Evolutionary conservation across 2,888 invertebrate species (phyloP).

Genomic region (Eugnorisma glareosa): DNA sequence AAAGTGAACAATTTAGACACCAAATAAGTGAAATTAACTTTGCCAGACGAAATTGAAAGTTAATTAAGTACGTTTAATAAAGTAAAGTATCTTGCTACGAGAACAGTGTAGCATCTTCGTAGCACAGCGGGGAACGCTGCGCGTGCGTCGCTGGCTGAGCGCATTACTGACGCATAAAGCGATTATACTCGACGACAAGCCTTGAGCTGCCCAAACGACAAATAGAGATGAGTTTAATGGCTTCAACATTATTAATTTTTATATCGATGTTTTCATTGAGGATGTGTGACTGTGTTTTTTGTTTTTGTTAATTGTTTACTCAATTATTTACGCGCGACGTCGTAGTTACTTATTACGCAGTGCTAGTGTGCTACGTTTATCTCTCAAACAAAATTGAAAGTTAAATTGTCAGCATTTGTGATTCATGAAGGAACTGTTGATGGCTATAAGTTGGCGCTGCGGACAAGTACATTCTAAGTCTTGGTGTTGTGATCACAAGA

Average conservation of each 20-base stretch:
- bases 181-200: slow-evolving; percentile 43
- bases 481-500: too few species aligned
- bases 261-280: slow-evolving; percentile 56
- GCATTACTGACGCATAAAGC: slow-evolving; percentile 45
- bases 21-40: slow-evolving; percentile 10
- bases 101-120: slow-evolving; percentile 30
- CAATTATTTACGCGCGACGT: not conserved
- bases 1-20: not conserved
- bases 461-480: too few species aligned
- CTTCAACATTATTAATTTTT: slow-evolving; percentile 45
- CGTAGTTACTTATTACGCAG: not conserved
- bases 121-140: slow-evolving; percentile 53
- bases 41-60: slow-evolving; percentile 21
- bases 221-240: slow-evolving; percentile 53
- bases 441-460: too few species aligned
- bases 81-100: slow-evolving; percentile 21
- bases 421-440: too few species aligned
- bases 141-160: slow-evolving; percentile 28
- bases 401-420: too few species aligned
- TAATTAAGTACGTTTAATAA: slow-evolving; percentile 7
- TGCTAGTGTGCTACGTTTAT: too few species aligned
- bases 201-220: slow-evolving; percentile 58
- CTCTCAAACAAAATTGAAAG: not conserved
- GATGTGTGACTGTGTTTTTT: not conserved
- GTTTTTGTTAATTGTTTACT: slow-evolving; percentile 9